Evolutionary conservation across 2,797 vertebrate species (phyloP), one percentile per base, ranked within the genome.

Genomic region (Mionectes olivaceus): DNA sequence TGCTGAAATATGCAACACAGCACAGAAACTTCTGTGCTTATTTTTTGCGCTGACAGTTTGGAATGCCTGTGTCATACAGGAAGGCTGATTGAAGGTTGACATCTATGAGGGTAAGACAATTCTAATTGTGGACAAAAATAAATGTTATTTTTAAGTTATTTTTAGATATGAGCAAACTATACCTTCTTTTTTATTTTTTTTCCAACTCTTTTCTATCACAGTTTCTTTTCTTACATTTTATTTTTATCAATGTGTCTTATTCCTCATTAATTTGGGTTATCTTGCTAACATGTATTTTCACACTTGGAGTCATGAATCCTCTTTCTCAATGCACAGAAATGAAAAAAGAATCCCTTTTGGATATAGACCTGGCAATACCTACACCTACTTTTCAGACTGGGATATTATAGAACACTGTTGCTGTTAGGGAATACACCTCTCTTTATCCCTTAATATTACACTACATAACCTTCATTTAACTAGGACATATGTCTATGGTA

Each of bases 111-210:
- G 8, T n/a, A 59, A 47, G 25, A 47, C 2, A 74, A 41, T 75
- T 75, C 9, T 35, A 78, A 68, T 4, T 37, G 17, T 47, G 41
- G 19, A 47, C 7, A 22, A 67, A 87, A 87, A 67, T 23, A 1
- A 82, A 57, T 56, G n/a, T 39, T 2, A 41, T 41, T 41, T 41
- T 41, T 39, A 39, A 46, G 7, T 2, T 33, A 19, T 32, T 67
- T 89, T 91, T 43, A 49, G 6, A 37, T 68, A 49, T 35, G 9
- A 52, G 4, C 9, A 70, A 85, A 64, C 7, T 27, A 19, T 11
- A 6, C 4, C 1, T 8, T 21, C 1, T 32, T 44, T 55, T 44
- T 59, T 3, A 11, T 7, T 23, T 19, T 47, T 41, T 19, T 7
- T 1, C 6, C 4, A 60, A 21, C 5, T 28, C 1, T 77, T 65